Conservation (phyloP, 2,888 invertebrate species). For the Rhimphoctona megacephalus region DNA sequence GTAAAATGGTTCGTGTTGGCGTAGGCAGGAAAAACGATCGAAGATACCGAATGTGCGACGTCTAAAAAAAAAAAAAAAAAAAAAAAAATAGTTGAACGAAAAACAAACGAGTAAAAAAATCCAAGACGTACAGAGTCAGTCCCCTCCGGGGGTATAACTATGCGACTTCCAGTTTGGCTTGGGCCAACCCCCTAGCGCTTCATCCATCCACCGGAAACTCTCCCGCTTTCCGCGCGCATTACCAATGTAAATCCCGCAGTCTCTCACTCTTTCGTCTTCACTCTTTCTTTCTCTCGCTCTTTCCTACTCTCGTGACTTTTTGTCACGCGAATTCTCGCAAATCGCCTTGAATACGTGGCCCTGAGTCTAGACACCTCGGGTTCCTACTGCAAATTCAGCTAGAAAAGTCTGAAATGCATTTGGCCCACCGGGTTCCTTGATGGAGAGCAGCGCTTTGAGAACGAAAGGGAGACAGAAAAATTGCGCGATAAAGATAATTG, state of each 20-base stretch:
- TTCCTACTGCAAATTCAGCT: constrained; percentile 68
- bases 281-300: constrained; percentile 26
- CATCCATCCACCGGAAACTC: constrained; percentile 67
- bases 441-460: background rate
- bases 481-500: background rate
- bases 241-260: constrained; percentile 79
- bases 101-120: constrained; percentile 50
- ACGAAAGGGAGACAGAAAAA: constrained; percentile 2
- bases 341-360: constrained; percentile 80
- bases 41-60: constrained; percentile 39
- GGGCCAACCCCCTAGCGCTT: constrained; percentile 67
- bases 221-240: constrained; percentile 75
- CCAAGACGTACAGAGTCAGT: constrained; percentile 61
- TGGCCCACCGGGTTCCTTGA: constrained; percentile 7
- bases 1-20: constrained; percentile 42
- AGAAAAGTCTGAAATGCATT: constrained; percentile 36
- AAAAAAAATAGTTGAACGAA: constrained; percentile 23
- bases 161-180: constrained; percentile 61
- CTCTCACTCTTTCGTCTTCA: constrained; percentile 33
- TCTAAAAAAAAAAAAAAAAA: constrained; percentile 7
- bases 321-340: constrained; percentile 80
- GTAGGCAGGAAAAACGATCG: constrained; percentile 61
- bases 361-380: constrained; percentile 79
- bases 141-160: constrained; percentile 59
- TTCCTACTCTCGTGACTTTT: constrained; percentile 75